Conservation (phyloP, 2,113 vertebrate genomes). For the Gambusia holbrooki region DNA sequence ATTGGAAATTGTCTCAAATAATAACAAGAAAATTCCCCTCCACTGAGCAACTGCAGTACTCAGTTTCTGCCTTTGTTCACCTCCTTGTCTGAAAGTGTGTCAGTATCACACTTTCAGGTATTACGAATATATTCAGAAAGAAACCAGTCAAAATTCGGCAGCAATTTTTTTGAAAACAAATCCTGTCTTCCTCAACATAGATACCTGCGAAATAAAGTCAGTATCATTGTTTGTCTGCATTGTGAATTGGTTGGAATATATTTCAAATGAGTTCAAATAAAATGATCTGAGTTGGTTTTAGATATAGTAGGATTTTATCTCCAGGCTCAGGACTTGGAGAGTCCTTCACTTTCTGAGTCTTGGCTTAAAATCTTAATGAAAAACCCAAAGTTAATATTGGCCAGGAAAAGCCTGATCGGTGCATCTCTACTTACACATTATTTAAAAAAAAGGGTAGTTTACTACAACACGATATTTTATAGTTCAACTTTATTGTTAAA, state of each 20-base stretch:
- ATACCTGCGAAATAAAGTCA: too few species aligned
- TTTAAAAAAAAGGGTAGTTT: neutral
- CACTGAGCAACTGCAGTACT: slow-evolving; percentile 75
- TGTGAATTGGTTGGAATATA: too few species aligned
- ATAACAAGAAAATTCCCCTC: slow-evolving; percentile 56
- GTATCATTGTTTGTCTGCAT: too few species aligned
- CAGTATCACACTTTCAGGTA: slow-evolving; percentile 42
- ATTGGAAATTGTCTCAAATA: too few species aligned
- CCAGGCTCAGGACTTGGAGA: too few species aligned
- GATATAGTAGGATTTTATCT: too few species aligned
- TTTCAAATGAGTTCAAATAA: too few species aligned
- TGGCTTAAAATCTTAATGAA: neutral
- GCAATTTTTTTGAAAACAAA: too few species aligned
- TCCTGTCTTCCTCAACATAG: too few species aligned
- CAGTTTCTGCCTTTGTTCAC: slow-evolving; percentile 71
- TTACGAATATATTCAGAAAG: neutral
- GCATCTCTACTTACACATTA: neutral
- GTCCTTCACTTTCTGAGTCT: too few species aligned
- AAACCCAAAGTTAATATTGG: neutral
- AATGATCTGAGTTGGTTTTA: too few species aligned
- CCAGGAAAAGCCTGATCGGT: neutral
- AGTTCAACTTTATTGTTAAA: neutral
- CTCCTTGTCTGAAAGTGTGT: slow-evolving; percentile 73
- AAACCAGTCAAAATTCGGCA: neutral
- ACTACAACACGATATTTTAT: neutral